Evolutionary conservation across 2,797 vertebrate species (phyloP).

Genomic region (Lacerta viridis): DNA sequence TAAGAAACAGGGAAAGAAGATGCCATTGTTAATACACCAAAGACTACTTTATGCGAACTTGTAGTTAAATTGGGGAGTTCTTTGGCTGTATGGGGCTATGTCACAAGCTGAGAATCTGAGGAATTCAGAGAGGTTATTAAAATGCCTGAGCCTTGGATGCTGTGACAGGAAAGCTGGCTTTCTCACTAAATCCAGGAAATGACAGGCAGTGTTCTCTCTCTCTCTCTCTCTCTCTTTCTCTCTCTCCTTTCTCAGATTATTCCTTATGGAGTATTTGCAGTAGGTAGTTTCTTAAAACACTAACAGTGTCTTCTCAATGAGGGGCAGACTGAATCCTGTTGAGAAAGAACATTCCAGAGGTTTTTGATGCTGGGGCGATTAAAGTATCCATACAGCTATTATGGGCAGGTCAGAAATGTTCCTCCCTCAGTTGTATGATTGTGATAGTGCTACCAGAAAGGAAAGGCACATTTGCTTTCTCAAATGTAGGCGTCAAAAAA

Average conservation of each 20-base stretch:
- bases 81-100: background rate
- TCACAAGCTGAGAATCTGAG: conserved; percentile 44
- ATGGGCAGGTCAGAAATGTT: too few relatives aligned
- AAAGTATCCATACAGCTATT: too few relatives aligned
- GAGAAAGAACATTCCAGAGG: too few relatives aligned
- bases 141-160: conserved; percentile 21
- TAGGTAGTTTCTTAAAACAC: conserved; percentile 23
- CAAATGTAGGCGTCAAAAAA: too few relatives aligned
- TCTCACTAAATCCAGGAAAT: conserved; percentile 38
- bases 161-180: conserved; percentile 10
- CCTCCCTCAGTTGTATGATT: too few relatives aligned
- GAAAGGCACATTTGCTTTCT: too few relatives aligned
- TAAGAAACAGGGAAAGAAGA: conserved; percentile 14
- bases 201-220: background rate
- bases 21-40: conserved; percentile 26
- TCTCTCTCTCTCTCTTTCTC: background rate
- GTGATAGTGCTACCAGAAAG: too few relatives aligned
- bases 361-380: too few relatives aligned
- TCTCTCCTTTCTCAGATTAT: conserved; percentile 19
- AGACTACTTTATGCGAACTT: background rate
- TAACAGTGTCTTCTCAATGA: background rate
- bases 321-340: too few relatives aligned
- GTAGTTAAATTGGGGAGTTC: conserved; percentile 42
- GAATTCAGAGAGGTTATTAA: conserved; percentile 45
- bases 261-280: conserved; percentile 3